These are phyloP conservation scores for Phenganax subtilis DNA, from an alignment of 92 coral and sea anemone species.

Conservation along the genomic window DNA sequence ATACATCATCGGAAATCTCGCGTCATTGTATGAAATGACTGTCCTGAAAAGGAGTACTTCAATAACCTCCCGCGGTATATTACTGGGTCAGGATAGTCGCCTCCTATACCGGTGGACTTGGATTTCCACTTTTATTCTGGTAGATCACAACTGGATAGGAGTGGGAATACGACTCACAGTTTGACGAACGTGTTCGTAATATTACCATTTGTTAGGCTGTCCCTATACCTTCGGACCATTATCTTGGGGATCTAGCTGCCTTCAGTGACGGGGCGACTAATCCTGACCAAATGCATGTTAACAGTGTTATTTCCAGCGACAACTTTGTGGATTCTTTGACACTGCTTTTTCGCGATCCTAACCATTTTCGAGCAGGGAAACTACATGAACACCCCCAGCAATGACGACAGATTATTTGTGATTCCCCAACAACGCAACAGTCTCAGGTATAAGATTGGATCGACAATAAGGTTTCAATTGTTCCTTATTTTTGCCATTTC, in stretches of 20 bases:
- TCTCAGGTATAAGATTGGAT: too few species aligned
- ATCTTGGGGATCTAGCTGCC: background rate
- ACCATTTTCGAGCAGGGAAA: too few species aligned
- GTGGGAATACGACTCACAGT: conserved; percentile 1
- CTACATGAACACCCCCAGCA: too few species aligned
- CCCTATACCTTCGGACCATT: background rate
- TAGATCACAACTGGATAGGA: background rate
- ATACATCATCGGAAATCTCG: too few species aligned
- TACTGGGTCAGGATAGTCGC: conserved; percentile 23
- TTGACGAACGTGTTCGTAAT: conserved; percentile 1
- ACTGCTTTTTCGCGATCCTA: background rate
- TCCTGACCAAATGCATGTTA: background rate
- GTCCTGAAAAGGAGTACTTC: conserved; percentile 12
- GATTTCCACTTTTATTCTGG: background rate
- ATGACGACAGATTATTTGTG: too few species aligned
- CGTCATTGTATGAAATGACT: conserved; percentile 5
- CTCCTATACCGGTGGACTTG: conserved; percentile 6
- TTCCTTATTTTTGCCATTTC: too few species aligned
- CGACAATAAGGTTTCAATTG: too few species aligned
- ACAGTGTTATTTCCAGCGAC: background rate
- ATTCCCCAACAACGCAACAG: too few species aligned
- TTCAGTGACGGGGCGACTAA: conserved; percentile 8
- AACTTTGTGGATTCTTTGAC: background rate
- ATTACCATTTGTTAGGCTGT: background rate
- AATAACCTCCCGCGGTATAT: conserved; percentile 3